phyloP scores from a whole-genome alignment of 2,797 vertebrate genomes.

The Onychomys torridus region DNA sequence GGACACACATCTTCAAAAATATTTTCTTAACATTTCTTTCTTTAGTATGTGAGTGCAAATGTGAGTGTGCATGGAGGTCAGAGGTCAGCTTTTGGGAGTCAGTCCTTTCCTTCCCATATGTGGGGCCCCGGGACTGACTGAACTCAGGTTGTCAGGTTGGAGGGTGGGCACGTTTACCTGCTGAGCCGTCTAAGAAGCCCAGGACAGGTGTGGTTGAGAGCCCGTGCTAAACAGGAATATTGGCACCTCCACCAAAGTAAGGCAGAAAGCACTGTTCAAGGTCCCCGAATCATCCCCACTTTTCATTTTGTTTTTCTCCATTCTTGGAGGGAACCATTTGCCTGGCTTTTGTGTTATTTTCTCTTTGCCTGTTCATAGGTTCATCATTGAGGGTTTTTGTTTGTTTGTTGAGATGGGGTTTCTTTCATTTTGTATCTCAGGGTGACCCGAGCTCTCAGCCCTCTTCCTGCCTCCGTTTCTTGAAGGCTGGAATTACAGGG shows the following conservation, averaged over 20 bases:
- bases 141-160: too few relatives aligned
- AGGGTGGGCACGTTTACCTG: accelerated
- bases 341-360: background rate
- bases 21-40: background rate
- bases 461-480: background rate
- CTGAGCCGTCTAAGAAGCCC: too few relatives aligned
- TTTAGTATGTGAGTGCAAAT: background rate
- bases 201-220: background rate
- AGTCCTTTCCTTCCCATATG: background rate
- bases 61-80: background rate
- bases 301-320: background rate
- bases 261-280: background rate
- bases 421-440: background rate
- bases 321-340: background rate
- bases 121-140: too few relatives aligned
- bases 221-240: background rate
- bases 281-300: background rate
- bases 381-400: background rate
- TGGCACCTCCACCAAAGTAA: too few relatives aligned
- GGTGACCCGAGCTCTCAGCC: background rate
- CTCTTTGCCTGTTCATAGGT: background rate
- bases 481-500: background rate
- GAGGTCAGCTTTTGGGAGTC: background rate
- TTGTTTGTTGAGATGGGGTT: background rate
- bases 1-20: background rate